Conservation (phyloP, 2,797 vertebrate species). For the Neomorphus geoffroyi region DNA sequence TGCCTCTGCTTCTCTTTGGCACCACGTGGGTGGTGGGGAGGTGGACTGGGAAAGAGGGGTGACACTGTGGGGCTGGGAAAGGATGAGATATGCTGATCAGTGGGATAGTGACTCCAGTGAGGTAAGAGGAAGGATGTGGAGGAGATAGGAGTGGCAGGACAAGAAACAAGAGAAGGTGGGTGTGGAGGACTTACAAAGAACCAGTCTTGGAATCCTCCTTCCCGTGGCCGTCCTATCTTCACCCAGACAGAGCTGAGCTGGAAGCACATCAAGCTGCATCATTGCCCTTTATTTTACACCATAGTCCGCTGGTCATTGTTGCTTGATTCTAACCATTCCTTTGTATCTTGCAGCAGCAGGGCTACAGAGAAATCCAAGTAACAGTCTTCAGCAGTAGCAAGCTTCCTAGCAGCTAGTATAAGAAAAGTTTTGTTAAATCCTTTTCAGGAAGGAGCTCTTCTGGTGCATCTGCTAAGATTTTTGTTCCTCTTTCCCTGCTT, state of each 20-base stretch:
- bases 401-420: neutral
- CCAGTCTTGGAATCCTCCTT: neutral
- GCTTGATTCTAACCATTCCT: neutral
- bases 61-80: fast-evolving
- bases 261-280: neutral
- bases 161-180: neutral
- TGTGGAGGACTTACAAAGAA: neutral
- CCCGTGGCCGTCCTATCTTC: fast-evolving
- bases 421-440: neutral
- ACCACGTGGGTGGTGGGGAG: neutral
- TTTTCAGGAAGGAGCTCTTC: neutral
- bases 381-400: neutral
- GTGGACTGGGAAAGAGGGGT: fast-evolving
- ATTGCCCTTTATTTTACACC: neutral
- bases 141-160: neutral
- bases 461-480: neutral
- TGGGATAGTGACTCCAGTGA: neutral
- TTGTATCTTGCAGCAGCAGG: neutral
- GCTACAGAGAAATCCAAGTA: neutral
- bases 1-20: neutral
- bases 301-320: fast-evolving
- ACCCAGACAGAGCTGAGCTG: neutral
- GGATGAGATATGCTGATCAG: fast-evolving
- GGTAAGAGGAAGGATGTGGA: neutral
- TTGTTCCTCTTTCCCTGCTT: neutral